Evolutionary conservation across 2,797 vertebrate species (phyloP), one percentile per base, ranked within the genome.

Genomic region (Furcifer pardalis): DNA sequence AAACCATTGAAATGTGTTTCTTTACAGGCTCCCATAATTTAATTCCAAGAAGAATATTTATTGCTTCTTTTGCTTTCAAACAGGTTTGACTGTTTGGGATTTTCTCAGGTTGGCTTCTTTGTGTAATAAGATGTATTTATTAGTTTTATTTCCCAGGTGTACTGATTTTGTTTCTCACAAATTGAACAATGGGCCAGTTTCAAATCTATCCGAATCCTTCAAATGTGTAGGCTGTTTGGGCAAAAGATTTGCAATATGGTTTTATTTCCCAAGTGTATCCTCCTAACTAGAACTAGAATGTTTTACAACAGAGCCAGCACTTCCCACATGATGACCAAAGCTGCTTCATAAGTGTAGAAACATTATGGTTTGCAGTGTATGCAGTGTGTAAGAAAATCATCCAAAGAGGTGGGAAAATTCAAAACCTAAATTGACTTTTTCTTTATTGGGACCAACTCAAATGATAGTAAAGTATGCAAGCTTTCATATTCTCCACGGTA

Each of bases 311-410:
- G 65, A 52, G 83, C 85, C 89, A 59, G 35, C 23, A 42, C 15
- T 49, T 90, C 77, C 44, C 74, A 73, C 49, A 87, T 84, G 42
- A 60, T n/a, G 35, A 73, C 89, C 85, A 89, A 81, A 87, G 82
- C 88, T 79, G 44, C 81, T 76, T 79, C 35, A n/a, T 83, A 32
- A 17, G 44, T 7, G 13, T 63, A 77, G 2, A 60, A 37, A 27
- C 35, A 59, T 77, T 25, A 27, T 40, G 7, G 27, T 27, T 25
- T 42, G 49, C n/a, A 4, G 60, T 59, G 17, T 59, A 40, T 77
- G 30, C 1, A n/a, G 12, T n/a, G n/a, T n/a, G n/a, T 56, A 56
- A 56, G 52, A 56, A 56, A 56, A 19, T 5, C 3, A 56, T 56
- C 52, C 13, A 3, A 13, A 56, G 10, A 56, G 52, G 52, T 56